A percentile compares a stretch with the other conserved stretches of the same genome.
Conservation (phyloP, 2,888 invertebrate genomes). For the Drosophila bunnanda region DNA sequence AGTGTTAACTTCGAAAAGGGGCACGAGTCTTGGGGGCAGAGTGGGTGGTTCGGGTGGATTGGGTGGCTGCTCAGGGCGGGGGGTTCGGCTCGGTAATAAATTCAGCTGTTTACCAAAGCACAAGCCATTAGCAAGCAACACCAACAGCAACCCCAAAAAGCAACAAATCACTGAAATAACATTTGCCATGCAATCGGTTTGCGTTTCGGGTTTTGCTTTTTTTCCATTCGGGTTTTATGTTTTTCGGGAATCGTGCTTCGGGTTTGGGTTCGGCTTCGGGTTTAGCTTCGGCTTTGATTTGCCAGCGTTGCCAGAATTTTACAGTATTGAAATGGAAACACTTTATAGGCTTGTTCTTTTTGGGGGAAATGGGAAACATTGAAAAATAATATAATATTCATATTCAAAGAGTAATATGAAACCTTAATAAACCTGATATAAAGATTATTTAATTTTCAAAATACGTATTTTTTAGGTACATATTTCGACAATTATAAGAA, state of each 20-base stretch:
- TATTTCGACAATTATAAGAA: no score
- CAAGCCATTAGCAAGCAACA: slow-evolving; percentile 83
- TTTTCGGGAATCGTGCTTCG: not conserved
- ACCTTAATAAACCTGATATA: no score
- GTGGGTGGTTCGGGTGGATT: slow-evolving; percentile 16
- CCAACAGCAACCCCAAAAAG: slow-evolving; percentile 68
- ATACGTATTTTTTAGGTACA: no score
- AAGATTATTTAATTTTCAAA: no score
- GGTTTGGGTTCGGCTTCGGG: not conserved
- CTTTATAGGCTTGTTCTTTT: not conserved
- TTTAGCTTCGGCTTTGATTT: slow-evolving; percentile 13
- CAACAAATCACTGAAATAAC: slow-evolving; percentile 81
- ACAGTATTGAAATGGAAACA: not conserved
- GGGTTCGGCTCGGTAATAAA: slow-evolving; percentile 71
- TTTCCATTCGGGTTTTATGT: slow-evolving; percentile 11
- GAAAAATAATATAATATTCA: no score
- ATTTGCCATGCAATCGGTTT: slow-evolving; percentile 52
- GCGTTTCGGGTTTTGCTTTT: slow-evolving; percentile 2
- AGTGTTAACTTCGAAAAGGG: slow-evolving; percentile 76
- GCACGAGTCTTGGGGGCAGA: not conserved
- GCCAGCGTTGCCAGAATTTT: not conserved
- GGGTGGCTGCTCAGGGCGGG: not conserved
- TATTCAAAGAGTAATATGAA: no score
- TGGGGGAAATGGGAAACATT: no score
- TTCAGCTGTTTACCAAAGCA: slow-evolving; percentile 80